A percentile compares a stretch with the other conserved stretches of the same genome.
phyloP scores from a whole-genome alignment of 2,113 vertebrate species.

The Pao palembangensis region DNA sequence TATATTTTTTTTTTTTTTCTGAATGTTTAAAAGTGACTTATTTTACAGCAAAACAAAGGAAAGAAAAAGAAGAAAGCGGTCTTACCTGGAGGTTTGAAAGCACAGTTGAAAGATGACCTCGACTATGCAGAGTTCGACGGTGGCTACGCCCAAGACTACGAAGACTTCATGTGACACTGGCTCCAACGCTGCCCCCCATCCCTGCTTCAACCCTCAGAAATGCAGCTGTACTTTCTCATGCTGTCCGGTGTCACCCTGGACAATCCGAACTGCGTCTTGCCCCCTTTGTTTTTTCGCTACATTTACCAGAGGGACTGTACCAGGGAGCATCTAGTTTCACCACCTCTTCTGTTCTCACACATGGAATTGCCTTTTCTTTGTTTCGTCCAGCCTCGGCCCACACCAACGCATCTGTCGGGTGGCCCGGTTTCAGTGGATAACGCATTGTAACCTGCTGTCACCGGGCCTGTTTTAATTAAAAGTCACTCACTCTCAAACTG shows the following conservation, averaged over 20 bases:
- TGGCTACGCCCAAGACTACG: conserved; percentile 90
- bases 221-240: conserved; percentile 87
- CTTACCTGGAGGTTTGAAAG: conserved; percentile 89
- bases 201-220: conserved; percentile 80
- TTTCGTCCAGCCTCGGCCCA: conserved; percentile 61
- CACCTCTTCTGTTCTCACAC: conserved; percentile 56
- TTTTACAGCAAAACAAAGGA: conserved; percentile 88
- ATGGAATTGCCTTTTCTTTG: conserved; percentile 72
- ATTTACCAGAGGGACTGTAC: conserved; percentile 69
- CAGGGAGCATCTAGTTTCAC: conserved; percentile 68
- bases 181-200: conserved; percentile 51
- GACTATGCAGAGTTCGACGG: conserved; percentile 89
- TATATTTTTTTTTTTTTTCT: no score
- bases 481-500: conserved; percentile 57
- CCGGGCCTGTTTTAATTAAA: conserved; percentile 53
- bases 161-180: conserved; percentile 97
- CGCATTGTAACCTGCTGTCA: conserved; percentile 56
- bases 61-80: conserved; percentile 96
- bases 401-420: conserved; percentile 48
- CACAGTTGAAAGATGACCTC: conserved; percentile 89
- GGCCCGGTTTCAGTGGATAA: conserved; percentile 55
- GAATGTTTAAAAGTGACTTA: background rate
- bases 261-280: conserved; percentile 79
- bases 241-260: conserved; percentile 92
- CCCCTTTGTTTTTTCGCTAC: conserved; percentile 72